phyloP scores from a whole-genome alignment of 2,888 invertebrate species.

The Mantis religiosa region DNA sequence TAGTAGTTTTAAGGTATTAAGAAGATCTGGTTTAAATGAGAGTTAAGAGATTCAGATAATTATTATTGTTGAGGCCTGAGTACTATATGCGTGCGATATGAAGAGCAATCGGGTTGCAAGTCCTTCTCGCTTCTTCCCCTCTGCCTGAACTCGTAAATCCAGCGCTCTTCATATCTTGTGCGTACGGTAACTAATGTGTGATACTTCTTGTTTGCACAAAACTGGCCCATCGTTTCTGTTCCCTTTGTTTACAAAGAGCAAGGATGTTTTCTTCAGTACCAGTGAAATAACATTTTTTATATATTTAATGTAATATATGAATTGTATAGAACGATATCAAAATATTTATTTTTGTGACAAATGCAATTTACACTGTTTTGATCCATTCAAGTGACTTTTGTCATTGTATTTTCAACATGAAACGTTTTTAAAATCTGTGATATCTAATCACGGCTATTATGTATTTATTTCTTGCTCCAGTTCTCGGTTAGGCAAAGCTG shows the following conservation, averaged over 20 bases:
- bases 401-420: background rate
- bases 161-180: no score
- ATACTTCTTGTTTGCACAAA: background rate
- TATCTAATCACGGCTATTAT: background rate
- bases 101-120: no score
- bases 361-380: conserved; percentile 8
- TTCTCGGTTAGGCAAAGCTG: background rate
- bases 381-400: conserved; percentile 4
- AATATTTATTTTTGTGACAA: conserved; percentile 15
- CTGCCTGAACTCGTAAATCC: no score
- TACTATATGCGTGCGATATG: no score
- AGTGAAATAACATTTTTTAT: background rate
- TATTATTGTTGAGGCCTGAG: background rate
- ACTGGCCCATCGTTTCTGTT: background rate
- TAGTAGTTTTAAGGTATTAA: background rate
- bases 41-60: background rate
- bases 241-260: background rate
- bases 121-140: no score
- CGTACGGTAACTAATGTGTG: background rate
- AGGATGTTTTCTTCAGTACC: background rate
- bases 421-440: background rate
- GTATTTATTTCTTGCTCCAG: background rate
- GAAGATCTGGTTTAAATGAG: conserved; percentile 13
- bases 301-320: background rate
- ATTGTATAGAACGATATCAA: background rate